A percentile compares a stretch with the other conserved stretches of the same genome.
phyloP scores from a whole-genome alignment of 2,113 vertebrate species.

The Atherinomorus stipes region DNA sequence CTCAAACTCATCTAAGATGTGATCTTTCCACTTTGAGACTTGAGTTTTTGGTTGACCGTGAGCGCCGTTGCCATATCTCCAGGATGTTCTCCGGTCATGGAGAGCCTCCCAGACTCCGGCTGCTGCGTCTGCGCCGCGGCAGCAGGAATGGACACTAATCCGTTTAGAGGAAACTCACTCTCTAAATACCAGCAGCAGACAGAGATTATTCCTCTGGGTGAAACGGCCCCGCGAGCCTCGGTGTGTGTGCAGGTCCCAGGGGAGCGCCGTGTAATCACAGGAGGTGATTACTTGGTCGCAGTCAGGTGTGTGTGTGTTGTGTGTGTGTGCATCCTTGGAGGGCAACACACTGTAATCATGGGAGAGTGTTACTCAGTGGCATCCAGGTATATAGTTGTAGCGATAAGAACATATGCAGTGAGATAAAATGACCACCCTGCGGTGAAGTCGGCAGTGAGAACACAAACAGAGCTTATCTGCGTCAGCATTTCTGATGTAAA shows the following conservation, averaged over 20 bases:
- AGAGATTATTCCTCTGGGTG: slow-evolving; percentile 67
- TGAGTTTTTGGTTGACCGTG: slow-evolving; percentile 26
- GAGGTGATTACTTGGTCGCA: slow-evolving; percentile 66
- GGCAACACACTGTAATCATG: slow-evolving; percentile 63
- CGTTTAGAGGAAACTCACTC: slow-evolving; percentile 68
- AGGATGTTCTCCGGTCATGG: slow-evolving; percentile 26
- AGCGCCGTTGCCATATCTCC: background rate
- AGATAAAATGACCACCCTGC: slow-evolving; percentile 53
- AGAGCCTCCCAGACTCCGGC: slow-evolving; percentile 27
- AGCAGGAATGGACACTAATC: slow-evolving; percentile 64
- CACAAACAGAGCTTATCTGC: slow-evolving; percentile 19
- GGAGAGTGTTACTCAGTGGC: slow-evolving; percentile 43
- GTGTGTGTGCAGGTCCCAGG: slow-evolving; percentile 40
- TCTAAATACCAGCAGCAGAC: slow-evolving; percentile 61
- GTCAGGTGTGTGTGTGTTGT: slow-evolving; percentile 41
- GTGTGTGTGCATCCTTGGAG: slow-evolving; percentile 43
- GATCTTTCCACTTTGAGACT: slow-evolving; percentile 51
- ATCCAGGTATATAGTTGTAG: slow-evolving; percentile 31
- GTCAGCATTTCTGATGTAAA: slow-evolving; percentile 52
- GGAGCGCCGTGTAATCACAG: slow-evolving; percentile 70
- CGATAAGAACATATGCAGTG: slow-evolving; percentile 52
- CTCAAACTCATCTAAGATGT: slow-evolving; percentile 52
- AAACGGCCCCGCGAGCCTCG: slow-evolving; percentile 40
- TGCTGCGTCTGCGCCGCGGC: slow-evolving; percentile 50
- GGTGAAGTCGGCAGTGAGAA: slow-evolving; percentile 31